phyloP scores from a whole-genome alignment of 2,888 invertebrate genomes.

The Neelides folsomi region DNA sequence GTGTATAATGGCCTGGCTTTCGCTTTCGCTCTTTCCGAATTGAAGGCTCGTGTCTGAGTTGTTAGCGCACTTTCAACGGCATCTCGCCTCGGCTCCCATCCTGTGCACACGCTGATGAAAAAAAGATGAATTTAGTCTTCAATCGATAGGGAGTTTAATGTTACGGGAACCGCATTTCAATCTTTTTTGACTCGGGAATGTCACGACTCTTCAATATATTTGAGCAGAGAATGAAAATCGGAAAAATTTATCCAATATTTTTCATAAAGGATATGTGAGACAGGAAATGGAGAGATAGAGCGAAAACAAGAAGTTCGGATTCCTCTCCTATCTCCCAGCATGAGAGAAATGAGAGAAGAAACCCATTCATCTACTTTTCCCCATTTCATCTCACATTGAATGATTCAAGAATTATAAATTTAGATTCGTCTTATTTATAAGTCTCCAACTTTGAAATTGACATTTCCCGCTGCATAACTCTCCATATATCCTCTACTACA shows the following conservation, averaged over 20 bases:
- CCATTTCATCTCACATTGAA: too few relatives aligned
- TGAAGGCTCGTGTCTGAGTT: too few relatives aligned
- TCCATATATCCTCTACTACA: background rate
- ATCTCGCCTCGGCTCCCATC: too few relatives aligned
- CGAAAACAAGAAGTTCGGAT: too few relatives aligned
- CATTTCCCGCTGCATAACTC: conserved; percentile 20
- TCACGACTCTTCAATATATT: conserved; percentile 23
- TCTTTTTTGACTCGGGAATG: conserved; percentile 21
- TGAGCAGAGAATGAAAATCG: conserved; percentile 17
- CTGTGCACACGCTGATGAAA: background rate
- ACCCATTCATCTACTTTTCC: too few relatives aligned
- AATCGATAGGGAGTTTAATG: conserved; percentile 20
- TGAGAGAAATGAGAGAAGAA: too few relatives aligned
- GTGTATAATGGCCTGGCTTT: too few relatives aligned
- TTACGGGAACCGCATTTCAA: conserved; percentile 23
- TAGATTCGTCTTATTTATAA: conserved; percentile 28
- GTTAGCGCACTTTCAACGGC: too few relatives aligned
- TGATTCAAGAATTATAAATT: conserved; percentile 25
- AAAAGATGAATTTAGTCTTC: conserved; percentile 1
- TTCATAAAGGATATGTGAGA: background rate
- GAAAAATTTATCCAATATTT: conserved; percentile 27
- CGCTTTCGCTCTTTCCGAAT: too few relatives aligned
- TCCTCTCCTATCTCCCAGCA: too few relatives aligned
- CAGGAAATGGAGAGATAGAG: too few relatives aligned
- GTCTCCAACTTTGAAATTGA: conserved; percentile 28